phyloP scores from a whole-genome alignment of 2,888 invertebrate genomes.

The Philereme transversata region DNA sequence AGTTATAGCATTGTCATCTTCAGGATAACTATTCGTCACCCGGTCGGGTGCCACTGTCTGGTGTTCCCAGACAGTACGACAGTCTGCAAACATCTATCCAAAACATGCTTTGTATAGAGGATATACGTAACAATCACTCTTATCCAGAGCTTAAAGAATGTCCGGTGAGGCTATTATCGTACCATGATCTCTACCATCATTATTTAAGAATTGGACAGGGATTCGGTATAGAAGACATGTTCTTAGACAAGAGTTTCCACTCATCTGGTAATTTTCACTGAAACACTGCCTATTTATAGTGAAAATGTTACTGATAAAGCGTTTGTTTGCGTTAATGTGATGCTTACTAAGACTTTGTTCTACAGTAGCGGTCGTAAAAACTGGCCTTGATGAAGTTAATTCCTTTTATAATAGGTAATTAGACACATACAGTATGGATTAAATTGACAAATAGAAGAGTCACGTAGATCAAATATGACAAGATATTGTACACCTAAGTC shows the following conservation, averaged over 20 bases:
- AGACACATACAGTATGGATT: constrained; percentile 17
- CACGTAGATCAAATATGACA: constrained; percentile 20
- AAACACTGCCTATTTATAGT: constrained; percentile 19
- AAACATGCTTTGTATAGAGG: not conserved
- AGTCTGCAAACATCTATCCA: not conserved
- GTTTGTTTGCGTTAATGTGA: constrained; percentile 30
- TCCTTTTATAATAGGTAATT: constrained; percentile 17
- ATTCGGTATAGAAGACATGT: constrained; percentile 18
- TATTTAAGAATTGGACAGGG: constrained; percentile 12
- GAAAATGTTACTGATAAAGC: constrained; percentile 22
- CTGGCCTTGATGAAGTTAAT: constrained; percentile 25
- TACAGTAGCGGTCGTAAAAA: constrained; percentile 31
- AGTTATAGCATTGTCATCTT: not conserved
- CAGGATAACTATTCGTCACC: not conserved
- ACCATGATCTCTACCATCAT: not conserved
- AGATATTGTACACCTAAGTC: not conserved
- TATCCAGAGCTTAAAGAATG: not conserved
- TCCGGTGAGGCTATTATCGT: not conserved
- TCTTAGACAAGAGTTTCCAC: constrained; percentile 19
- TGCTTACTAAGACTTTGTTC: constrained; percentile 22
- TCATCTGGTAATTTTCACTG: constrained; percentile 12
- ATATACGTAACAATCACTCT: not conserved
- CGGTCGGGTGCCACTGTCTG: not conserved
- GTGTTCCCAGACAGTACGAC: not conserved
- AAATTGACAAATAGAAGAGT: constrained; percentile 24